These are phyloP conservation scores for Aphis craccivora DNA, from an alignment of 1,140 invertebrate species.

Conservation along the genomic window DNA sequence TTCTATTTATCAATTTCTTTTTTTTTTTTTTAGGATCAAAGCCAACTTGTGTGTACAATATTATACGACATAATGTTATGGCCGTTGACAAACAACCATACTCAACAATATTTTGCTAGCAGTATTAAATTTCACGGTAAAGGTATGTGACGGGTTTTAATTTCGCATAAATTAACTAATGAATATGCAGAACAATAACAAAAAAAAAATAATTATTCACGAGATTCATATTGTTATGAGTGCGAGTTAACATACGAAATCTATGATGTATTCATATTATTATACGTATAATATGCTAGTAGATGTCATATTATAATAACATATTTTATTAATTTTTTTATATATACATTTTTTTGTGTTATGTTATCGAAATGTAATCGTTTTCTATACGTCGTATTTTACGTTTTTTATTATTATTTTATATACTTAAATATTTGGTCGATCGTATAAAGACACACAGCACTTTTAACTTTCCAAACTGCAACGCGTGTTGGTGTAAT, in stretches of 20 bases:
- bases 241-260: not conserved
- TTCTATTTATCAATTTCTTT: not conserved
- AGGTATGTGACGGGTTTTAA: not conserved
- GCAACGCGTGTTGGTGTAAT: not conserved
- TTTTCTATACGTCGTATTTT: not conserved
- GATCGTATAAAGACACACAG: not conserved
- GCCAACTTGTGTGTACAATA: not conserved
- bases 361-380: not conserved
- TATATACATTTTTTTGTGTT: not conserved
- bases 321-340: not conserved
- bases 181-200: constrained; percentile 15
- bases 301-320: not conserved
- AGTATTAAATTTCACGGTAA: constrained; percentile 34
- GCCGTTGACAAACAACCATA: not conserved
- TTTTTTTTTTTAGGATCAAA: not conserved
- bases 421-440: not conserved
- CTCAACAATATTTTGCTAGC: not conserved
- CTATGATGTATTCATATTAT: not conserved
- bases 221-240: not conserved
- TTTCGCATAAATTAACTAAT: not conserved
- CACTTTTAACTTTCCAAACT: not conserved
- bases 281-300: not conserved
- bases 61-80: not conserved
- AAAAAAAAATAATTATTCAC: not conserved
- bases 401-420: not conserved